phyloP scores from a whole-genome alignment of 2,797 vertebrate species.

The Malurus splendens region DNA sequence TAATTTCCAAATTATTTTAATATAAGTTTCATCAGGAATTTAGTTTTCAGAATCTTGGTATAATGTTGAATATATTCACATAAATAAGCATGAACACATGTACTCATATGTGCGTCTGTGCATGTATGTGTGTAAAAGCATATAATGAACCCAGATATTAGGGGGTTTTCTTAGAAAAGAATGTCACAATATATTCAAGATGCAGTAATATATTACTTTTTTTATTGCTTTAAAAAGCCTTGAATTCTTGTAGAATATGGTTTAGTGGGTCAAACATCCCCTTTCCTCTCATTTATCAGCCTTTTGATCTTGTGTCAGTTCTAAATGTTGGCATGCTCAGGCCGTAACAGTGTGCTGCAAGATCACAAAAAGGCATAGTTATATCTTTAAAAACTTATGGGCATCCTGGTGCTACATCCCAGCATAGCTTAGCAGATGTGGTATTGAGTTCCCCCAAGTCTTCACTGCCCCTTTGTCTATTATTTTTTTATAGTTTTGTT shows the following conservation, averaged over 20 bases:
- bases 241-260: conserved; percentile 82
- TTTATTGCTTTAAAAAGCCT: conserved; percentile 88
- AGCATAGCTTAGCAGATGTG: conserved; percentile 75
- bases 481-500: conserved; percentile 99
- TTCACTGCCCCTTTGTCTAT: conserved; percentile 81
- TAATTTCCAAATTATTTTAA: not conserved
- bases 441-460: conserved; percentile 76
- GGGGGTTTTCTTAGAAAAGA: conserved; percentile 33
- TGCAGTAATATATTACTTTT: conserved; percentile 70
- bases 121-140: not conserved
- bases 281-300: conserved; percentile 90
- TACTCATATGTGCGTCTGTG: not conserved
- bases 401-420: conserved; percentile 67
- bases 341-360: conserved; percentile 75
- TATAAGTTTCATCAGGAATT: not conserved
- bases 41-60: not conserved
- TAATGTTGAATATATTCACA: not conserved
- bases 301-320: conserved; percentile 93
- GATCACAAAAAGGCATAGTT: conserved; percentile 78
- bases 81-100: not conserved
- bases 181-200: conserved; percentile 60
- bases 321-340: conserved; percentile 76
- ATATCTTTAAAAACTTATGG: conserved; percentile 69
- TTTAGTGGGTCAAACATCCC: conserved; percentile 87
- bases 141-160: not conserved